Evolutionary conservation across 53 echinoderm and acorn worm genomes (phyloP).

Genomic region (Hippasteria phrygiana): DNA sequence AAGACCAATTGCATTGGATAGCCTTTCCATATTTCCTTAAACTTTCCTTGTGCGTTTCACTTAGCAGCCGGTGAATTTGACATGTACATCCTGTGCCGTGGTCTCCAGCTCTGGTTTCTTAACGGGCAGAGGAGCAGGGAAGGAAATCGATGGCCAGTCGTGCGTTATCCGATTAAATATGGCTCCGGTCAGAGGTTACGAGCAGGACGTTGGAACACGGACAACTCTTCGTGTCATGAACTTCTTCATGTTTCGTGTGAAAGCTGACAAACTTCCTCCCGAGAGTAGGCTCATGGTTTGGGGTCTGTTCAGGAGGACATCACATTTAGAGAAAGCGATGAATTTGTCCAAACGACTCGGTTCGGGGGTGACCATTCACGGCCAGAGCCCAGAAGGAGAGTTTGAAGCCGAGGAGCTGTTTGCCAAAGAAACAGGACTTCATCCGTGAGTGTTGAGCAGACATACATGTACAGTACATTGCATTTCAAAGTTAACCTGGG

Average conservation of each 20-base stretch:
- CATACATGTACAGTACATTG: not conserved
- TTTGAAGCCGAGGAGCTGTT: slow-evolving; percentile 32
- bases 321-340: not conserved
- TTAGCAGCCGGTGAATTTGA: slow-evolving; percentile 64
- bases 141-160: slow-evolving; percentile 70
- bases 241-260: slow-evolving; percentile 35
- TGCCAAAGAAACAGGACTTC: slow-evolving; percentile 20
- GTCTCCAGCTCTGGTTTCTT: slow-evolving; percentile 85
- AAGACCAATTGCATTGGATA: no score
- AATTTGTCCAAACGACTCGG: not conserved
- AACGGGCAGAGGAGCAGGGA: slow-evolving; percentile 63
- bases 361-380: slow-evolving; percentile 3
- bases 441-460: slow-evolving; percentile 13
- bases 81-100: slow-evolving; percentile 75
- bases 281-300: slow-evolving; percentile 7
- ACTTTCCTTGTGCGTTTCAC: not conserved
- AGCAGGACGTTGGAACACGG: slow-evolving; percentile 77
- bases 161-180: slow-evolving; percentile 86
- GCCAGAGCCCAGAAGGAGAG: slow-evolving; percentile 21
- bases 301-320: slow-evolving; percentile 8
- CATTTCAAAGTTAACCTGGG: not conserved
- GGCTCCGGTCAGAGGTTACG: slow-evolving; percentile 81
- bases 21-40: no score
- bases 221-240: slow-evolving; percentile 76
- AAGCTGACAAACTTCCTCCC: slow-evolving; percentile 1